Percentiles rank a stretch among this genome's conserved stretches.
Evolutionary conservation across 2,888 invertebrate species (phyloP).

Genomic region (Adelphocoris suturalis): DNA sequence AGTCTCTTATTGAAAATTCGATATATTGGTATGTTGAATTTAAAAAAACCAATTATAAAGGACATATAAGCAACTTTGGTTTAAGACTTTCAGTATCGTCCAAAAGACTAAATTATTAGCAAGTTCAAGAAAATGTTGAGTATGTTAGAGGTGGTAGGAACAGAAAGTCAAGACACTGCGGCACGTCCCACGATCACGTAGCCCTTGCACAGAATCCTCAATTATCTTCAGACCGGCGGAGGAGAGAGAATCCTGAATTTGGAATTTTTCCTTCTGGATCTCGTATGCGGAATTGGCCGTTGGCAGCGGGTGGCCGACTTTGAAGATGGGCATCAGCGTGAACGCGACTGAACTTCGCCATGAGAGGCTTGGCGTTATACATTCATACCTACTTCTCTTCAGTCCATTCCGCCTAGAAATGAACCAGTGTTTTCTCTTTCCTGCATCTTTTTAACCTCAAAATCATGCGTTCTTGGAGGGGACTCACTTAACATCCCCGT

Average conservation of each 20-base stretch:
- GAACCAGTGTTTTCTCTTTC: neutral
- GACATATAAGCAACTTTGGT: too few species aligned
- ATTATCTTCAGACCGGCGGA: constrained; percentile 14
- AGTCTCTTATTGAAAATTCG: too few species aligned
- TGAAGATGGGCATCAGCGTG: constrained; percentile 19
- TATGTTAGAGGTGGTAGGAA: neutral
- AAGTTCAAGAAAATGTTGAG: neutral
- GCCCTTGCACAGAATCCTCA: constrained; percentile 36
- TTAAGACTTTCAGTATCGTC: too few species aligned
- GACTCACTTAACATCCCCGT: too few species aligned
- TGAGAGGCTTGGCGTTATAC: constrained; percentile 25
- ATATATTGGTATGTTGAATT: too few species aligned
- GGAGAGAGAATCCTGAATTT: constrained; percentile 36
- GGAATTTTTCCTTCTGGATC: constrained; percentile 26
- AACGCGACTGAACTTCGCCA: constrained; percentile 43
- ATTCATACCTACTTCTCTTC: neutral
- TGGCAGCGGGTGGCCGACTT: constrained; percentile 40
- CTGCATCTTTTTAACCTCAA: neutral
- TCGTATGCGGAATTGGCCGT: constrained; percentile 36
- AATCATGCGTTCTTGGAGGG: neutral
- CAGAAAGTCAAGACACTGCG: neutral
- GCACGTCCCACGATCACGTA: constrained; percentile 8
- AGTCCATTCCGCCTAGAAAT: constrained; percentile 17
- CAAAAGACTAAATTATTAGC: neutral
- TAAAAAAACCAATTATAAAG: too few species aligned